phyloP scores from a whole-genome alignment of 2,113 vertebrate species.

The Cettia cetti region DNA sequence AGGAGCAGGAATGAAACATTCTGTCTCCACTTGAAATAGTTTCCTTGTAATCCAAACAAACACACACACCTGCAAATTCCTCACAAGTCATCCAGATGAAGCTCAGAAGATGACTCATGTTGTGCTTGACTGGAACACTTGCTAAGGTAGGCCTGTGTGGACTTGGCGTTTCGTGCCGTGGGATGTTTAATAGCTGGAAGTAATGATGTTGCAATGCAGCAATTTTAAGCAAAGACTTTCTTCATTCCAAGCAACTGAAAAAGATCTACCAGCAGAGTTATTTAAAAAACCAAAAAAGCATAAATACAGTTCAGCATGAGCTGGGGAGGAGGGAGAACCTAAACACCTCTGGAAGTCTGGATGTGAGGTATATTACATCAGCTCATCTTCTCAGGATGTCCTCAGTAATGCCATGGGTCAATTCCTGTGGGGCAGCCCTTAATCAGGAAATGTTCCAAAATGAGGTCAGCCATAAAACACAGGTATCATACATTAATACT shows the following conservation, averaged over 20 bases:
- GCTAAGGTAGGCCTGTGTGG: neutral
- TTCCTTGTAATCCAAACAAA: slow-evolving; percentile 26
- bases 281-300: neutral
- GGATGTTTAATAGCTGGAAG: neutral
- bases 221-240: neutral
- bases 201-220: neutral
- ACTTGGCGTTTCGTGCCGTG: neutral
- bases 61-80: slow-evolving; percentile 50
- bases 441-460: neutral
- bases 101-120: slow-evolving; percentile 1
- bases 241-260: neutral
- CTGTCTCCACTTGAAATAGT: slow-evolving; percentile 28
- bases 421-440: neutral
- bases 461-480: neutral
- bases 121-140: neutral
- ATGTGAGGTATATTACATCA: neutral
- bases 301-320: neutral
- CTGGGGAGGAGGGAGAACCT: neutral
- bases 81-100: neutral
- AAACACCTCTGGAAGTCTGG: neutral
- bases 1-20: slow-evolving; percentile 24
- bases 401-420: neutral
- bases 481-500: neutral
- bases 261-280: neutral
- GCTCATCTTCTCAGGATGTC: neutral